Evolutionary conservation across 2,888 invertebrate genomes (phyloP), one percentile per base, ranked within the genome.

Genomic region (Spisula subtruncata): DNA sequence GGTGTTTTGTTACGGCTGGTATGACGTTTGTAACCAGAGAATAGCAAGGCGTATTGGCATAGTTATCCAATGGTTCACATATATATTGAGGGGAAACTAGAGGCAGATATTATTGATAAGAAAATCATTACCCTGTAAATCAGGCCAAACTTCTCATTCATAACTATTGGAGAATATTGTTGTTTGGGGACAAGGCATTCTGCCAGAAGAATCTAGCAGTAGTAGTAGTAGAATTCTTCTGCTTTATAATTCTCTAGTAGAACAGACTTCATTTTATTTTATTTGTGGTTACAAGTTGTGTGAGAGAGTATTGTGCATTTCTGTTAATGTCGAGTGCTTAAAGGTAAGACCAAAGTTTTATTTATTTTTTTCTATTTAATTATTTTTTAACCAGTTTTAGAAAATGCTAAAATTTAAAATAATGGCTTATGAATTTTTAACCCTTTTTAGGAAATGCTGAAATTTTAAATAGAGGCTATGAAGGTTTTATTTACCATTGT

Each of bases 11-110:
- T 25, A 25, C 60, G 10, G 25, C 60, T 66, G n/a, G n/a, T 25
- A 66, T 66, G 60, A 66, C 60, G 60, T 66, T 66, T 66, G 60
- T 25, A 66, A 66, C 4, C 6, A 66, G 60, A 66, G n/a, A 66
- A n/a, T 25, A 6, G 60, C 60, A 66, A 41, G 60, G 60, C n/a
- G 60, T 66, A 25, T 25, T 66, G 60, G 25, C 60, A 66, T 66
- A 25, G 60, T 25, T 66, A 66, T 25, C 10, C 8, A 25, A 25
- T 12, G 10, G n/a, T 66, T 25, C 12, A 25, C 25, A 66, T 66
- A 66, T 66, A 66, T 66, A 66, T 66, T 25, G n/a, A 25, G 25
- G 10, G 4, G 12, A 66, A 66, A n/a, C 6, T 10, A 0, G 60
- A 1, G 6, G 60, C 25, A 25, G 25, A 66, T n/a, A 66, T 66